Evolutionary conservation across 1,140 invertebrate genomes (phyloP).

Genomic region (Zaprionus camerounensis): DNA sequence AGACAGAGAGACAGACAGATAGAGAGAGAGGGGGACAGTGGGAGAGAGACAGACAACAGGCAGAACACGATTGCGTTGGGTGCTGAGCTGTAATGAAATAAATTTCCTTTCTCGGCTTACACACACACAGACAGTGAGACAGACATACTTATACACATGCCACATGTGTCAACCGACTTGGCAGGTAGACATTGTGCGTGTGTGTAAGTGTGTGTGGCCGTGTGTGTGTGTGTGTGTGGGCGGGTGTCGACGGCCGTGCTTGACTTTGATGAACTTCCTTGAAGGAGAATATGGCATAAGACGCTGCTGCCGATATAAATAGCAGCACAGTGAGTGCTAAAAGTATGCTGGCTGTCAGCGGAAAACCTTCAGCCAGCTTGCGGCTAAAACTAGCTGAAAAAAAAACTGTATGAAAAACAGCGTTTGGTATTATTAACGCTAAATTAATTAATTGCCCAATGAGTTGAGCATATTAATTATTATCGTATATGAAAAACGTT

Average conservation of each 20-base stretch:
- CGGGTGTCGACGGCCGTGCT: constrained; percentile 23
- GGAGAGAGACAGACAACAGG: constrained; percentile 15
- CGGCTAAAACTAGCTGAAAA: constrained; percentile 26
- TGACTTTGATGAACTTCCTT: constrained; percentile 63
- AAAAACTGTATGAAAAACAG: not conserved
- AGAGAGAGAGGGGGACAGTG: constrained; percentile 7
- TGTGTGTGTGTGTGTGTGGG: constrained; percentile 5
- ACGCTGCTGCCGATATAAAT: constrained; percentile 52
- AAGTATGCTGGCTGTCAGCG: constrained; percentile 12
- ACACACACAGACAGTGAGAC: constrained; percentile 27
- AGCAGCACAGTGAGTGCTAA: constrained; percentile 36
- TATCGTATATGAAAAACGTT: constrained; percentile 31
- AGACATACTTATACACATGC: constrained; percentile 38
- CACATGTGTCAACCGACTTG: constrained; percentile 58
- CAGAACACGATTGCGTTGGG: constrained; percentile 48
- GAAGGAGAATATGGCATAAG: constrained; percentile 24
- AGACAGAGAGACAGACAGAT: not conserved
- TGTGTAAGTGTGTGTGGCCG: constrained; percentile 17
- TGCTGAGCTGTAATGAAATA: constrained; percentile 72
- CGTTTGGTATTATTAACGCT: constrained; percentile 69
- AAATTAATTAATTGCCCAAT: constrained; percentile 78
- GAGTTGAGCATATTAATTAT: constrained; percentile 61
- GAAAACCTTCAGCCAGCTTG: constrained; percentile 10
- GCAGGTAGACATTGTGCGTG: constrained; percentile 47
- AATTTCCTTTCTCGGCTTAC: constrained; percentile 60